Base-by-base conservation (phyloP, 1,140 invertebrate species). In the Dreissena polymorpha region DNA sequence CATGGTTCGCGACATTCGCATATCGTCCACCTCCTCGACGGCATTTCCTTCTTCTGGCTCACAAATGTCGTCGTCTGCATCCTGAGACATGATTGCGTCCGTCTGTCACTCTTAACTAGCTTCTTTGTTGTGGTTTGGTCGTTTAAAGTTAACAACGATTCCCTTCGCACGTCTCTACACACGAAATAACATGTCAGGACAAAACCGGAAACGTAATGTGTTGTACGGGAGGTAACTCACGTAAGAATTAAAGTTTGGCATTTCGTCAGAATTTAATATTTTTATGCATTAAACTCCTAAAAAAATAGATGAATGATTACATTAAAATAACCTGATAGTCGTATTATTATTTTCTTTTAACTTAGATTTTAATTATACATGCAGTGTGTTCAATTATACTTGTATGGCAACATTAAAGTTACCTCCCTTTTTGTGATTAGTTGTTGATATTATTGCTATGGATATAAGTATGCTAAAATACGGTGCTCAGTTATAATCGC, bases 1-100 rank as follows among this genome's bases (percentile, higher is more conserved):
- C n/a, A 77, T 65, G 39, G 87, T 86, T 39, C 88, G 69, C n/a
- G 87, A 87, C 51, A 89, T 89, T 84, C 65, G 75, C 21, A 89
- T 18, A 50, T 87, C 79, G 73, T 87, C 57, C 13, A 83, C 85
- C 49, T 75, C 80, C 57, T 88, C 83, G 6, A 39, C 16, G 0
- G 39, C 21, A 10, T 63, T 73, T 27, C 76, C 78, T 16, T 65
- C 63, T 39, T 76, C 83, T 7, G 73, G 64, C 69, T 80, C 81
- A 51, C 18, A 75, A 8, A 70, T 49, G 50, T 64, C 67, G 39
- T 76, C 73, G 50, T 76, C 60, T 12, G 60, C 55, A n/a, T n/a
- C n/a, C n/a, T 76, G 51, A 16, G 81, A 39, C 81, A 83, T 83
- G 51, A 23, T 83, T 60, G 69, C 2, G 39, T n/a, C 49, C 13